phyloP scores from a whole-genome alignment of 2,888 invertebrate species.

The Hirudinaria manillensis region DNA sequence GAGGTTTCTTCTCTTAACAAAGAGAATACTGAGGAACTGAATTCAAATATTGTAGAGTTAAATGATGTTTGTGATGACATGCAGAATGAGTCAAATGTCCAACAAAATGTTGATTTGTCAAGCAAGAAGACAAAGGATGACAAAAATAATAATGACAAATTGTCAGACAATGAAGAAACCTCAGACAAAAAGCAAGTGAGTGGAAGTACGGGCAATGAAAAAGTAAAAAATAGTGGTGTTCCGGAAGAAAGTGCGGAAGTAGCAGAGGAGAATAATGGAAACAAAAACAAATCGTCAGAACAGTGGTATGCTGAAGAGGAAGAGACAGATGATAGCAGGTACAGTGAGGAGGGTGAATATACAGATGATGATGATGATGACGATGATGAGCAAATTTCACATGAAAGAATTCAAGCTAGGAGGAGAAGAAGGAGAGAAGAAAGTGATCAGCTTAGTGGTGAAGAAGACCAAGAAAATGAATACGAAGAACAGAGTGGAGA shows the following conservation, averaged over 20 bases:
- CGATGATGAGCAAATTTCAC: constrained; percentile 3
- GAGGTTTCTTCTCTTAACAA: too few species aligned
- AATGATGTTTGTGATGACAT: too few species aligned
- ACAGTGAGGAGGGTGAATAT: constrained; percentile 5
- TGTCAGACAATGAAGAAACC: too few species aligned
- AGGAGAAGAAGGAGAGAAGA: background rate
- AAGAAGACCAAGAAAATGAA: constrained; percentile 8
- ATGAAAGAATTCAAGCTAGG: background rate
- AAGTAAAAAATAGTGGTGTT: too few species aligned
- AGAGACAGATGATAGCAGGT: background rate
- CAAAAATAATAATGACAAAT: too few species aligned
- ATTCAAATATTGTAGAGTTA: too few species aligned
- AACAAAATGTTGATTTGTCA: too few species aligned
- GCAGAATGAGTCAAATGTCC: too few species aligned
- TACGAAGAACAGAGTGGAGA: constrained; percentile 21
- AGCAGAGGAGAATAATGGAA: constrained; percentile 11
- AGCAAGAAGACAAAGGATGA: too few species aligned
- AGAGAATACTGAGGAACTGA: too few species aligned
- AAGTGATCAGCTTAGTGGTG: background rate
- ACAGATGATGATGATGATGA: constrained; percentile 24
- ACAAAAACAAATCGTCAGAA: background rate
- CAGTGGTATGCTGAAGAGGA: background rate
- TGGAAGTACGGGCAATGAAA: too few species aligned
- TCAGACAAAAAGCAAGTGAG: too few species aligned
- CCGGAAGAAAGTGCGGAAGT: background rate